Base-by-base conservation (phyloP, 2,113 vertebrate species). In the Caloenas nicobarica region DNA sequence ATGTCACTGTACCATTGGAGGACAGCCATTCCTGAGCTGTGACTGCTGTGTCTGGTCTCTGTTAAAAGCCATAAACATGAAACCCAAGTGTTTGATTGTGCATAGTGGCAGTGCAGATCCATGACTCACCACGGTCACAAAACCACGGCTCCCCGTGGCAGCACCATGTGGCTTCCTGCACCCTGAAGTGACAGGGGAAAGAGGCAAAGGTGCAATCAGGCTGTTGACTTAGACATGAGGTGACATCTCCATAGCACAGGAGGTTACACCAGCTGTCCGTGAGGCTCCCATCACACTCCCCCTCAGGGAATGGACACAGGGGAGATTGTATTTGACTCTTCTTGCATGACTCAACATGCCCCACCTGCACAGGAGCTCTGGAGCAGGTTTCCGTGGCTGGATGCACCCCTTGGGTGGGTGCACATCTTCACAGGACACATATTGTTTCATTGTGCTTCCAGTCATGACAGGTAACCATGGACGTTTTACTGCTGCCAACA, bases 321-420 rank as follows among this genome's bases (percentile, higher is more conserved):
- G 8, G 36, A 84, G 9, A 13, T 9, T n/a, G 8, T 51, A 21
- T 58, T 56, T 64, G 46, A 44, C n/a, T 91, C 22, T 61, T 74
- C 22, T 56, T 36, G 26, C 21, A 24, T 33, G 26, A 69, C 26
- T 81, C 40, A 34, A 38, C 0, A 0, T 0, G 2, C 24, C 12
- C 17, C 24, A 48, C 21, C 13, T 66, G 24, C 5, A 3, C 4
- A 0, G 33, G 15, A 90, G 62, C 46, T 78, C 51, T 85, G 70
- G 25, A 88, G 53, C 22, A 51, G 36, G n/a, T 36, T 91, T 76
- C 81, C 1, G 0, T 42, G 71, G 69, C 60, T 77, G 60, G 64
- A 24, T 61, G 50, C 54, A 65, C 44, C 53, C 68, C 44, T 56
- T 29, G 58, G 33, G 46, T 46, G 34, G 29, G 22, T 78, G 56